phyloP scores from a whole-genome alignment of 1,140 invertebrate genomes.

The Heliconius nattereri region DNA sequence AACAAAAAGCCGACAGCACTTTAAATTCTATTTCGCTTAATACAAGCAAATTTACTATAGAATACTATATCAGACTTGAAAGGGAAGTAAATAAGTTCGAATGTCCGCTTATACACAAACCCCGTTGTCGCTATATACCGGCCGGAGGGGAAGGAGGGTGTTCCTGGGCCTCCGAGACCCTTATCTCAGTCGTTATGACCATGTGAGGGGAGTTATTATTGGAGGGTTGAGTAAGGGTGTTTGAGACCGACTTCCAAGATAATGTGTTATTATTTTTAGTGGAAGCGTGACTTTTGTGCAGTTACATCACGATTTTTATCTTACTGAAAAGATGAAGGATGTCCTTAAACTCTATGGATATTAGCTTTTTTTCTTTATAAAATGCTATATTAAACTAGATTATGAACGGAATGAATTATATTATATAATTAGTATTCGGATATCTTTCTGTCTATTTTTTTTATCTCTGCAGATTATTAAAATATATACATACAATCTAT shows the following conservation, averaged over 20 bases:
- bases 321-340: background rate
- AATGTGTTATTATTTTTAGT: conserved; percentile 46
- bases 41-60: background rate
- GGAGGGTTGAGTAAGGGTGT: conserved; percentile 46
- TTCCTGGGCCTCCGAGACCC: conserved; percentile 71
- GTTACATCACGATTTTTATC: conserved; percentile 5
- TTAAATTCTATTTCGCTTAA: background rate
- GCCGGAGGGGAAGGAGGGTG: conserved; percentile 64
- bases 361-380: background rate
- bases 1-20: background rate
- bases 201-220: conserved; percentile 76
- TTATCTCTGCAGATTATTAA: background rate
- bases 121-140: conserved; percentile 42
- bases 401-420: background rate
- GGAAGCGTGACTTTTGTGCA: conserved; percentile 34
- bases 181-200: conserved; percentile 79
- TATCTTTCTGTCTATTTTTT: too few relatives aligned
- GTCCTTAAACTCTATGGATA: conserved; percentile 1
- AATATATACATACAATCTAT: background rate
- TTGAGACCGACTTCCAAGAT: conserved; percentile 63
- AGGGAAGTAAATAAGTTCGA: conserved; percentile 30
- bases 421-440: too few relatives aligned
- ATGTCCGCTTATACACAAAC: conserved; percentile 49
- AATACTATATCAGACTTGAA: background rate
- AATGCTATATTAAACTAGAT: background rate